phyloP scores from a whole-genome alignment of 2,888 invertebrate species.

The Trichogramma evanescens region DNA sequence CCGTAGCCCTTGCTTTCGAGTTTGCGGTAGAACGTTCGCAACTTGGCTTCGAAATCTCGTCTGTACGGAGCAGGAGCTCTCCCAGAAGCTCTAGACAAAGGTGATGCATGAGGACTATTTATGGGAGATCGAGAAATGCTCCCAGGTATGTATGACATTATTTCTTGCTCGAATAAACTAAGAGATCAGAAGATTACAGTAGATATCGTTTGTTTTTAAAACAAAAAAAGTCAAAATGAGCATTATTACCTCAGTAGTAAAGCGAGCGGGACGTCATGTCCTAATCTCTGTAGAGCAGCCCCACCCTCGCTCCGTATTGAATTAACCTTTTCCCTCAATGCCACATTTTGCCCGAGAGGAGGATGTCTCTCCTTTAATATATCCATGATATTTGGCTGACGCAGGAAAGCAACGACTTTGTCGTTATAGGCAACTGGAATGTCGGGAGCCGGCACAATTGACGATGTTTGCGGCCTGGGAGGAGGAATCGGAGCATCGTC shows the following conservation, averaged over 20 bases:
- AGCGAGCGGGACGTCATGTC: slow-evolving; percentile 90
- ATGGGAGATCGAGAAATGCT: slow-evolving; percentile 51
- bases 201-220: neutral
- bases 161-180: slow-evolving; percentile 97
- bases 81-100: slow-evolving; percentile 66
- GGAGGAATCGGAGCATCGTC: slow-evolving; percentile 69
- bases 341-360: slow-evolving; percentile 62
- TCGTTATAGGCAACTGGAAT: slow-evolving; percentile 91
- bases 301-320: slow-evolving; percentile 85
- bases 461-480: slow-evolving; percentile 59
- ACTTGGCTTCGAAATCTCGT: slow-evolving; percentile 90
- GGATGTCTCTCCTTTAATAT: slow-evolving; percentile 79
- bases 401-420: slow-evolving; percentile 90
- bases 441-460: slow-evolving; percentile 52
- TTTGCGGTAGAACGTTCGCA: slow-evolving; percentile 89
- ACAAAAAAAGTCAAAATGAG: neutral
- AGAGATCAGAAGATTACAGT: slow-evolving; percentile 30
- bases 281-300: slow-evolving; percentile 73
- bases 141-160: slow-evolving; percentile 89
- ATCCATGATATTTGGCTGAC: slow-evolving; percentile 90
- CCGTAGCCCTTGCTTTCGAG: slow-evolving; percentile 94
- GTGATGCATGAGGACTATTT: slow-evolving; percentile 69
- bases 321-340: slow-evolving; percentile 79
- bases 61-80: slow-evolving; percentile 86
- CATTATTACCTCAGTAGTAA: slow-evolving; percentile 74